A percentile compares a stretch with the other conserved stretches of the same genome.
Evolutionary conservation across 1,140 invertebrate species (phyloP).

Genomic region (Bombus superbus): DNA sequence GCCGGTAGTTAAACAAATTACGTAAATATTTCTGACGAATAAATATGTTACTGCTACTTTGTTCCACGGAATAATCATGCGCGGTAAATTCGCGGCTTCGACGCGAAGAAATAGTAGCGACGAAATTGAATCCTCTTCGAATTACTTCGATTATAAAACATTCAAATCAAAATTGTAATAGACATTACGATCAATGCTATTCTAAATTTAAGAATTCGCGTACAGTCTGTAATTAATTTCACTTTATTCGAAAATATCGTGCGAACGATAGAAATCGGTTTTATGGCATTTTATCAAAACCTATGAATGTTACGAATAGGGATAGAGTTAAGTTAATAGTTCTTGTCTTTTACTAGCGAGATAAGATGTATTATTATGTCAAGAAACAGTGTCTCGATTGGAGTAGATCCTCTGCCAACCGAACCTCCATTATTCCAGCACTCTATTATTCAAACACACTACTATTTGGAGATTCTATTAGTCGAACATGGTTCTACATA

Average conservation of each 20-base stretch:
- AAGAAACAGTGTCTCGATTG: not conserved
- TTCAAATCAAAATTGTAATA: not conserved
- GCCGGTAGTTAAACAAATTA: not conserved
- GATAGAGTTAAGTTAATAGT: not conserved
- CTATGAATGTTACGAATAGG: not conserved
- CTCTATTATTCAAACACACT: not conserved
- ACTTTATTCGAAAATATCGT: not conserved
- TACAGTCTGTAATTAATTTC: not conserved
- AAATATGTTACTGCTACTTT: not conserved
- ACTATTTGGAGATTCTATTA: not conserved
- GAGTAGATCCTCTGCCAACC: not conserved
- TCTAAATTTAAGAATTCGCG: not conserved
- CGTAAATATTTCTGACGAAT: not conserved
- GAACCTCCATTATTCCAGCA: not conserved
- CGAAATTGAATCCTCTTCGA: not conserved
- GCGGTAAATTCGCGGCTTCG: not conserved
- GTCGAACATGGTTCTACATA: not conserved
- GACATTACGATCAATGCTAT: not conserved
- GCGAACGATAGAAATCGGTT: not conserved
- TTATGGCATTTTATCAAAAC: not conserved
- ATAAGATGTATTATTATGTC: not conserved
- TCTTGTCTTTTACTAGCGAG: not conserved
- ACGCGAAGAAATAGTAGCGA: not conserved
- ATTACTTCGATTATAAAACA: not conserved
- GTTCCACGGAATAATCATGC: not conserved